Percentiles rank a stretch among this genome's conserved stretches.
Conservation (phyloP, 2,797 vertebrate genomes). For the Mycteria americana region DNA sequence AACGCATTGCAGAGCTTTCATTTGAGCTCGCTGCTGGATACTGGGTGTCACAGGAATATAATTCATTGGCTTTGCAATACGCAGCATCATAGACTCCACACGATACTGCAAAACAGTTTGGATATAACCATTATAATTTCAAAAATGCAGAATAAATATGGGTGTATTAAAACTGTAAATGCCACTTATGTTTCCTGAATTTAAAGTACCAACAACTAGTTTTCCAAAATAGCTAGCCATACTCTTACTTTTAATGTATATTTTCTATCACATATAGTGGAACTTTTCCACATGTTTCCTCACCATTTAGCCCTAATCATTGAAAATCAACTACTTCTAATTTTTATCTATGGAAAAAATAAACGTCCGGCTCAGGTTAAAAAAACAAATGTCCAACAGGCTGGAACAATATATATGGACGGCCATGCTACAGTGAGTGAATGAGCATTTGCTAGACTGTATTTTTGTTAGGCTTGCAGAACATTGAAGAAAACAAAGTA, state of each 20-base stretch:
- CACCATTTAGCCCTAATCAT: not conserved
- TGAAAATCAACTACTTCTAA: not conserved
- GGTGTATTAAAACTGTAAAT: not conserved
- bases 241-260: not conserved
- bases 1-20: constrained; percentile 90
- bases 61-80: constrained; percentile 95
- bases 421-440: not conserved
- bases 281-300: not conserved
- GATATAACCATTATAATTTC: not conserved
- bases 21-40: constrained; percentile 90
- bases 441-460: not conserved
- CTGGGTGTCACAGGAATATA: constrained; percentile 92
- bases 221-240: not conserved
- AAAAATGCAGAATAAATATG: not conserved
- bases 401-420: not conserved
- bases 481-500: not conserved
- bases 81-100: constrained; percentile 98
- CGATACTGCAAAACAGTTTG: constrained; percentile 83
- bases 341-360: not conserved
- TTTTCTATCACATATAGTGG: not conserved
- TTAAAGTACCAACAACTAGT: not conserved
- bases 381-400: not conserved
- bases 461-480: not conserved
- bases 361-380: not conserved
- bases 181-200: not conserved